Evolutionary conservation across 2,888 invertebrate genomes (phyloP), one percentile per base, ranked within the genome.

Genomic region (Dryomyza anilis): DNA sequence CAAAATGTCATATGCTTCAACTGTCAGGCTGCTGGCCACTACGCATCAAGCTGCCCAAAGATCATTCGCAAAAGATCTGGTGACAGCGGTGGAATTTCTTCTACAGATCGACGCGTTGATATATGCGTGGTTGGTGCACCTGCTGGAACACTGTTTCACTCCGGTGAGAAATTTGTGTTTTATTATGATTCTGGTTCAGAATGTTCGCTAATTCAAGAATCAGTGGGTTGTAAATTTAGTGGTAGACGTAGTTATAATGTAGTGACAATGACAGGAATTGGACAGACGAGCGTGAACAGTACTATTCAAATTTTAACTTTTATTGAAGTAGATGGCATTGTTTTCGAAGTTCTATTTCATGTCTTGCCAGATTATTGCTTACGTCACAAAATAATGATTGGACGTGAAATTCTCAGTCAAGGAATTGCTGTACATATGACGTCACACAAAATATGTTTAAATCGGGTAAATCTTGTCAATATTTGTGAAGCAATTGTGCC

Each of bases 111-210:
- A n/a, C n/a, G n/a, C n/a, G n/a, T n/a, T n/a, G n/a, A n/a, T n/a
- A n/a, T n/a, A n/a, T n/a, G n/a, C n/a, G n/a, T n/a, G n/a, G n/a
- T n/a, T n/a, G n/a, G n/a, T n/a, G n/a, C 27, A 7, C 52, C 27
- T 2, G 14, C 52, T n/a, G 27, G 25, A 12, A 30, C 27, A n/a
- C 27, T 52, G 52, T n/a, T n/a, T 6, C 52, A 52, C 19, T 19
- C n/a, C 5, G 30, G 52, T 25, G 14, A 53, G 7, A 14, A 8
- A 25, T 27, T 16, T 12, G n/a, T 21, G n/a, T 23, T 25, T 1
- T 14, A n/a, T 53, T 53, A 16, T 29, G 53, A 53, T 53, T 53
- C 53, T 16, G 53, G 53, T 16, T 14, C 53, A 25, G 53, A 27
- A 53, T 53, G 53, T n/a, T 53, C 10, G 33, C 16, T 39, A 39